phyloP scores from a whole-genome alignment of 2,888 invertebrate species.

The Ischnura elegans region DNA sequence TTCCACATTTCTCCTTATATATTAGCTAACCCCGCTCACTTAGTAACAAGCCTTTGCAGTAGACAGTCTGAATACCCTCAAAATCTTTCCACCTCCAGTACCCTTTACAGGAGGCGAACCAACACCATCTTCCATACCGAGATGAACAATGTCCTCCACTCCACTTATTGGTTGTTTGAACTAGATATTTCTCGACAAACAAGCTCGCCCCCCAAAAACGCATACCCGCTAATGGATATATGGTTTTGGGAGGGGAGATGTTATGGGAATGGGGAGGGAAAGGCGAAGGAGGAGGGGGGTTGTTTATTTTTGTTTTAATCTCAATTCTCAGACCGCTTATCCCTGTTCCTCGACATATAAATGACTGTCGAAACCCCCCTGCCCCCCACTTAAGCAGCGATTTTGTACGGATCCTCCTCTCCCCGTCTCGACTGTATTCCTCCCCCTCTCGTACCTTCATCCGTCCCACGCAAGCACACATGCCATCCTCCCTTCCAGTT shows the following conservation, averaged over 20 bases:
- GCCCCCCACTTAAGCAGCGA: not conserved
- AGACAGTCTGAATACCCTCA: not conserved
- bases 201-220: not conserved
- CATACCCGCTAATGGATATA: constrained; percentile 3
- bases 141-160: constrained; percentile 38
- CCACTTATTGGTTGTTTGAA: constrained; percentile 35
- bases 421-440: not conserved
- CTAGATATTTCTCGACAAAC: constrained; percentile 11
- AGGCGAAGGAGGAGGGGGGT: not conserved
- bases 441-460: not conserved
- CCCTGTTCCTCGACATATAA: not conserved
- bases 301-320: not conserved
- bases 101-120: too few relatives aligned
- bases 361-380: not conserved
- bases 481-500: not conserved
- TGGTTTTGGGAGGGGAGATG: not conserved
- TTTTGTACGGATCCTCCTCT: not conserved
- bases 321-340: not conserved
- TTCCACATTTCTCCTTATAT: not conserved
- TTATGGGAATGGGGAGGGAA: not conserved
- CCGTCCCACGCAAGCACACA: not conserved
- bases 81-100: not conserved
- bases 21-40: not conserved
- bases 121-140: not conserved
- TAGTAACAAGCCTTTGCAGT: not conserved